Evolutionary conservation across 2,888 invertebrate species (phyloP), one percentile per base, ranked within the genome.

Genomic region (Amphimallon solstitiale): DNA sequence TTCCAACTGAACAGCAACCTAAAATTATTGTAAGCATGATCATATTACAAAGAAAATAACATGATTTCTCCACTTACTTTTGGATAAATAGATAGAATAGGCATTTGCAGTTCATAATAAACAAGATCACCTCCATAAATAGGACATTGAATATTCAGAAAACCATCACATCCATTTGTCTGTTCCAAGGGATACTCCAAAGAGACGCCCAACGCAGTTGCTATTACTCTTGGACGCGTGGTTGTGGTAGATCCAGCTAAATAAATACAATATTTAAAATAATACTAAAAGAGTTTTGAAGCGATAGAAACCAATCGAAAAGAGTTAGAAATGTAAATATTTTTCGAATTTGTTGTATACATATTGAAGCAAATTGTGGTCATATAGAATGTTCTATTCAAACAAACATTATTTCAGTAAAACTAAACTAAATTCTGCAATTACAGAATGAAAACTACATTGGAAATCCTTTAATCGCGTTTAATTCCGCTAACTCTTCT

Each of bases 1-100:
- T 49, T 56, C 19, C 46, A 66, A 14, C 9, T 48, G n/a, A 12
- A 66, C 23, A 6, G 54, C 15, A 12, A 66, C 40, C 66, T 66
- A 15, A 38, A 54, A 61, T 9, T 29, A 2, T 1, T 7, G 9
- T 29, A 1, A 29, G 9, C 1, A 7, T 5, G 9, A 29, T 29
- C 5, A 29, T 1, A 29, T 29, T 29, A 29, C 9, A 7, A 7
- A 29, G 5, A 7, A 9, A 23, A 4, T 29, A 3, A n/a, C 21
- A 19, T n/a, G n/a, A 4, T 6, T 17, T 1, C 10, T 19, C 4
- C 10, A 46, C 9, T 23, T 48, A 61, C 61, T 21, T 23, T 19
- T 14, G 63, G 63, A 34, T 37, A 63, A 21, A 52, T 34, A 4
- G 15, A 1, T 1, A 51, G 29, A 23, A 63, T 23, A 23, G 29